These are phyloP conservation scores for Ciona savignyi DNA, from an alignment of 23 tunicate species.

Conservation along the genomic window DNA sequence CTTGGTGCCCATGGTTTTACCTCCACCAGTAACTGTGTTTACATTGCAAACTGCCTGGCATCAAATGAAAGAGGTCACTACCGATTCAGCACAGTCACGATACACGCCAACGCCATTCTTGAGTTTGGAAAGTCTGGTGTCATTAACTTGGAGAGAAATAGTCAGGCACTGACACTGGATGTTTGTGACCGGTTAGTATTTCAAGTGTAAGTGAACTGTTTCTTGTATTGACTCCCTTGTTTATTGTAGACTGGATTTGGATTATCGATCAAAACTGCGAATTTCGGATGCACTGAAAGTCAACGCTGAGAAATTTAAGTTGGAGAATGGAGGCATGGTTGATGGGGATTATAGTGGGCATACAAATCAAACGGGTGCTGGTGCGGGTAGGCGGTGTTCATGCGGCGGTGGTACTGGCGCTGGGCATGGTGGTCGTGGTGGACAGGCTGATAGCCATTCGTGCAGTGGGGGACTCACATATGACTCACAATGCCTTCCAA, in stretches of 20 bases:
- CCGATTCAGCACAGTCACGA: slow-evolving; percentile 6
- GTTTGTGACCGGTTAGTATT: slow-evolving; percentile 11
- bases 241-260: neutral
- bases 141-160: neutral
- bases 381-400: slow-evolving; percentile 8
- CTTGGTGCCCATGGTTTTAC: slow-evolving; percentile 9
- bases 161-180: slow-evolving; percentile 1
- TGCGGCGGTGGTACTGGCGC: slow-evolving; percentile 23
- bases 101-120: neutral
- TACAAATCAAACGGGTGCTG: neutral
- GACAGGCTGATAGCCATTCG: neutral
- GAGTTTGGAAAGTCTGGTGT: slow-evolving; percentile 6
- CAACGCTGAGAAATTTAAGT: slow-evolving; percentile 12
- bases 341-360: slow-evolving; percentile 5
- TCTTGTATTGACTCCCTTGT: neutral
- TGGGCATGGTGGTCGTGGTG: slow-evolving; percentile 12
- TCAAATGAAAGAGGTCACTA: slow-evolving; percentile 15
- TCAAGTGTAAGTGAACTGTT: too few relatives aligned
- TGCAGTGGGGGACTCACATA: slow-evolving; percentile 7
- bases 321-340: slow-evolving; percentile 1
- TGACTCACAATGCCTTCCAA: slow-evolving; percentile 7
- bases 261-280: neutral
- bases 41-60: neutral
- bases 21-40: slow-evolving; percentile 13
- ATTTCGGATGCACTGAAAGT: slow-evolving; percentile 4